Evolutionary conservation across 2,113 vertebrate species (phyloP).

Genomic region (Platysteira castanea): DNA sequence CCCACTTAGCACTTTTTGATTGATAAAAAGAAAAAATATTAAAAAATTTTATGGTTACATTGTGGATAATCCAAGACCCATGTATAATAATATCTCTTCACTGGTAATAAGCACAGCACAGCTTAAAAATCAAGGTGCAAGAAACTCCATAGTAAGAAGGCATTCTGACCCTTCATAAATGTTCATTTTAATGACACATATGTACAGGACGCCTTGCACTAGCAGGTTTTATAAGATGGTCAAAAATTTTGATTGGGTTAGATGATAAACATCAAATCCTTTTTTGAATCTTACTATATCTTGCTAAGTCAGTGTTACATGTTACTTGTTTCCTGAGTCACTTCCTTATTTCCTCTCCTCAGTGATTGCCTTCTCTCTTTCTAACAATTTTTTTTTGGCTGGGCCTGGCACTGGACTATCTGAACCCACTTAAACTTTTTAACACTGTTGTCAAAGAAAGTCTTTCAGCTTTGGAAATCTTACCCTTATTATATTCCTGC

Average conservation of each 20-base stretch:
- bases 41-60: not conserved
- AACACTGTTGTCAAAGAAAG: not conserved
- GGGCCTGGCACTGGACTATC: not conserved
- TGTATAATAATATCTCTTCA: not conserved
- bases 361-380: not conserved
- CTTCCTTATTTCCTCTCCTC: not conserved
- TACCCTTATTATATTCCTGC: not conserved
- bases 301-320: not conserved
- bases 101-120: not conserved
- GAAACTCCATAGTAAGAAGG: not conserved
- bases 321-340: not conserved
- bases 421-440: constrained; percentile 5
- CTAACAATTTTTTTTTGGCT: not conserved
- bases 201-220: not conserved
- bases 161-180: not conserved
- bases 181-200: not conserved
- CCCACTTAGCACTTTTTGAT: not conserved
- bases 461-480: not conserved
- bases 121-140: not conserved
- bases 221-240: not conserved
- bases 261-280: not conserved
- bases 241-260: not conserved
- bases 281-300: not conserved
- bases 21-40: not conserved
- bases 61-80: not conserved